phyloP scores from a whole-genome alignment of 2,113 vertebrate genomes.

The Microcebus ravelobensis region DNA sequence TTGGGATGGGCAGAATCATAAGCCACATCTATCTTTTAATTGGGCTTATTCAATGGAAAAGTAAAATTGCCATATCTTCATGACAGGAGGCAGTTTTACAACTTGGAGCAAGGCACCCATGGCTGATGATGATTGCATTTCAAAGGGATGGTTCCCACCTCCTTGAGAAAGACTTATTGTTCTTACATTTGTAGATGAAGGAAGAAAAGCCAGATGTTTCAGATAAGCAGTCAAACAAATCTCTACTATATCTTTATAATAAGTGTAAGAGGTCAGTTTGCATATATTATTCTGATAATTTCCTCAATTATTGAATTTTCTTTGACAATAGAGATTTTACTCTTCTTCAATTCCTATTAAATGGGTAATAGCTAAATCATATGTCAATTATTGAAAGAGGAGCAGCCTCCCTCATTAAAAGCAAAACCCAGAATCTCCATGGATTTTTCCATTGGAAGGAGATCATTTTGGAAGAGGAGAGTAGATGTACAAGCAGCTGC shows the following conservation, averaged over 20 bases:
- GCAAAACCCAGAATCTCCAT: slow-evolving; percentile 11
- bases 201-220: slow-evolving; percentile 25
- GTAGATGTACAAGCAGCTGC: neutral
- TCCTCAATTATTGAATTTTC: slow-evolving; percentile 51
- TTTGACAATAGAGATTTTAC: slow-evolving; percentile 40
- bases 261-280: slow-evolving; percentile 35
- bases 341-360: slow-evolving; percentile 48
- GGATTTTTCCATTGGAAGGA: slow-evolving; percentile 26
- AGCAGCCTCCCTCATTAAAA: neutral
- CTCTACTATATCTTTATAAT: neutral
- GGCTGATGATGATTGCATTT: neutral
- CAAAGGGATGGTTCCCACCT: neutral
- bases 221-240: neutral
- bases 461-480: neutral
- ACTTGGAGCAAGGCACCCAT: neutral
- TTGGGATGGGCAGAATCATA: neutral
- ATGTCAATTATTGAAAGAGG: slow-evolving; percentile 32
- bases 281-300: slow-evolving; percentile 53
- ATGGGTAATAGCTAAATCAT: slow-evolving; percentile 25
- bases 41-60: neutral
- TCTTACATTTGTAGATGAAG: neutral
- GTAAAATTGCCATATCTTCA: neutral
- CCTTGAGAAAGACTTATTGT: neutral
- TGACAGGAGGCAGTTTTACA: neutral
- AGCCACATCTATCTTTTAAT: neutral